phyloP scores from a whole-genome alignment of 1,140 invertebrate species.

The Laodelphax striatellus region DNA sequence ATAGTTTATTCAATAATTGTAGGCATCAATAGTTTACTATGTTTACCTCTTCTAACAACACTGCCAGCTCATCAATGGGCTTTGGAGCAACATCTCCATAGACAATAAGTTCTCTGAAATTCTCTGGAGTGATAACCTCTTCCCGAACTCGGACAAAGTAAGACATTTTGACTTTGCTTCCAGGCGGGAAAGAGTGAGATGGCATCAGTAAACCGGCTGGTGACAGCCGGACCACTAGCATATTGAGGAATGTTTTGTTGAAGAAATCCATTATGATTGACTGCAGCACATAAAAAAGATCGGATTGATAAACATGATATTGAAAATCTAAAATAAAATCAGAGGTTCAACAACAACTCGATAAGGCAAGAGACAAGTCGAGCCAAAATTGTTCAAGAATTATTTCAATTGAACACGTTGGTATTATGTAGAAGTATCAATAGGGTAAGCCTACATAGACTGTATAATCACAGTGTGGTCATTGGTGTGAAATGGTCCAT shows the following conservation, averaged over 20 bases:
- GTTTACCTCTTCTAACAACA: constrained; percentile 63
- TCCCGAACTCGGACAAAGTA: constrained; percentile 52
- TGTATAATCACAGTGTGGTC: no score
- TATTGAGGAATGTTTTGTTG: constrained; percentile 38
- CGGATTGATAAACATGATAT: no score
- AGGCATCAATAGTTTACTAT: no score
- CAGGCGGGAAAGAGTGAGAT: constrained; percentile 33
- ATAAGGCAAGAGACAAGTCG: no score
- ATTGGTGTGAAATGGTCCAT: no score
- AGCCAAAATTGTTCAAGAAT: no score
- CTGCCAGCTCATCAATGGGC: constrained; percentile 63
- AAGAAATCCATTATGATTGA: constrained; percentile 48
- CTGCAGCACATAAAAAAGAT: constrained; percentile 26
- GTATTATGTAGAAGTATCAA: no score
- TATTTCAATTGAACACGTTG: no score
- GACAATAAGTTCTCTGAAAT: constrained; percentile 46
- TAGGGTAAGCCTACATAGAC: no score
- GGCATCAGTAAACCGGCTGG: constrained; percentile 34
- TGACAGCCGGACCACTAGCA: constrained; percentile 42
- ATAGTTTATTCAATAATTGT: no score
- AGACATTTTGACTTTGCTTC: constrained; percentile 41
- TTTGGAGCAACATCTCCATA: constrained; percentile 69
- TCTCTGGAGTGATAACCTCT: constrained; percentile 41
- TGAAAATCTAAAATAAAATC: no score
- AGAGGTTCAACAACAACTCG: no score